Percentiles rank a stretch among this genome's conserved stretches.
These are phyloP conservation scores for Meleagris gallopavo DNA, from an alignment of 2,113 vertebrate genomes.

Conservation along the genomic window DNA sequence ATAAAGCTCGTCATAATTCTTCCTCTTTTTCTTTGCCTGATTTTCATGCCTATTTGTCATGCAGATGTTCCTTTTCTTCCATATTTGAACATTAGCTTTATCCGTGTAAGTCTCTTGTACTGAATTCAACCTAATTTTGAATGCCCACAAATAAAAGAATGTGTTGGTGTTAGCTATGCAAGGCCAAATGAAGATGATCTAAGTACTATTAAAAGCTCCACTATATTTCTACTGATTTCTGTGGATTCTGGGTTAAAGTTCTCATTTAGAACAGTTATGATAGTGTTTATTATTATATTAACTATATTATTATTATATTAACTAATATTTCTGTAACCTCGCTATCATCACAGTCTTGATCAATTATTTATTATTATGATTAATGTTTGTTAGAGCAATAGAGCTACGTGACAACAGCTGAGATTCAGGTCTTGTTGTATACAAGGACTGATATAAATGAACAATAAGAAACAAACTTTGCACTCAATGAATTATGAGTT, in stretches of 20 bases:
- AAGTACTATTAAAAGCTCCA: background rate
- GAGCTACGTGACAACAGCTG: slow-evolving; percentile 48
- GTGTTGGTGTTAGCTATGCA: background rate
- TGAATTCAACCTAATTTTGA: background rate
- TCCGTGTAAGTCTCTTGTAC: background rate
- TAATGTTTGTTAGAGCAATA: background rate
- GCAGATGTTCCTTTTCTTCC: background rate
- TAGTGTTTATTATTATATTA: too few species aligned
- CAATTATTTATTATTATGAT: slow-evolving; percentile 8
- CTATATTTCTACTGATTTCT: background rate
- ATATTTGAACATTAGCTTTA: background rate
- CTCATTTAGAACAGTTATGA: background rate
- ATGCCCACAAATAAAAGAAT: background rate
- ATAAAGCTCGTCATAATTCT: background rate
- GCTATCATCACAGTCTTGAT: background rate
- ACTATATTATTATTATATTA: too few species aligned
- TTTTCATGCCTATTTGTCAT: background rate
- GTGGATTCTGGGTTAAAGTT: background rate
- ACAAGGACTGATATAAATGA: background rate
- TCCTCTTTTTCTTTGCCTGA: background rate
- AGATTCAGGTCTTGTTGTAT: background rate
- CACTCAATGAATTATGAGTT: background rate
- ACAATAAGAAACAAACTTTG: slow-evolving; percentile 20
- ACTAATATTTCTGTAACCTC: background rate
- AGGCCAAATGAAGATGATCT: background rate